Evolutionary conservation across 23 tunicate genomes (phyloP).

Genomic region (Phallusia fumigata): DNA sequence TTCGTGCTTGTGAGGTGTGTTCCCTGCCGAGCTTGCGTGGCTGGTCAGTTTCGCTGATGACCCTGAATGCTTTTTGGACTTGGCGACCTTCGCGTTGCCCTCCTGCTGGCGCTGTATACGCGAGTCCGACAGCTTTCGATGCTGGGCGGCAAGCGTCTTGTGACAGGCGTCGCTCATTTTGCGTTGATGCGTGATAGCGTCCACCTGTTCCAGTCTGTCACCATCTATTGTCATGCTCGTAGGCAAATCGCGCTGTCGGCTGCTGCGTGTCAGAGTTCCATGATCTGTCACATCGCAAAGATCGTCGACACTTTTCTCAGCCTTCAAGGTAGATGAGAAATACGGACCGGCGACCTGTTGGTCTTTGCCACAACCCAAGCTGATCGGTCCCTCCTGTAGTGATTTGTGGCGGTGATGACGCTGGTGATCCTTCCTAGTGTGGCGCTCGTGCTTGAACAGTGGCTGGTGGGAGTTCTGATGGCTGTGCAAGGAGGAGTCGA

Average conservation of each 20-base stretch:
- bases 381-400: conserved; percentile 36
- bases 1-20: conserved; percentile 44
- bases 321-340: conserved; percentile 23
- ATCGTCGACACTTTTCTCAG: conserved; percentile 47
- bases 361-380: background rate
- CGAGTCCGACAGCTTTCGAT: conserved; percentile 43
- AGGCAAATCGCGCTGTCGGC: conserved; percentile 3
- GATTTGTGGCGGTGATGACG: conserved; percentile 49
- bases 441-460: conserved; percentile 9
- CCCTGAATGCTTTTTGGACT: conserved; percentile 36
- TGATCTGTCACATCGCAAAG: background rate
- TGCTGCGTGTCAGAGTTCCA: background rate
- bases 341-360: conserved; percentile 13
- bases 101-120: conserved; percentile 10
- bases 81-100: conserved; percentile 15
- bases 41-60: conserved; percentile 27
- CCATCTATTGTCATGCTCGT: background rate
- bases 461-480: background rate
- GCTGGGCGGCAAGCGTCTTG: conserved; percentile 60
- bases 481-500: conserved; percentile 13
- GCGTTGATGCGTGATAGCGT: conserved; percentile 22
- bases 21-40: background rate
- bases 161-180: conserved; percentile 74
- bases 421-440: conserved; percentile 5
- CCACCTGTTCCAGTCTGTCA: background rate